Percentiles rank a stretch among this genome's conserved stretches.
These are phyloP conservation scores for Caenorhabditis angaria DNA, from an alignment of 2,888 invertebrate genomes.

Conservation along the genomic window DNA sequence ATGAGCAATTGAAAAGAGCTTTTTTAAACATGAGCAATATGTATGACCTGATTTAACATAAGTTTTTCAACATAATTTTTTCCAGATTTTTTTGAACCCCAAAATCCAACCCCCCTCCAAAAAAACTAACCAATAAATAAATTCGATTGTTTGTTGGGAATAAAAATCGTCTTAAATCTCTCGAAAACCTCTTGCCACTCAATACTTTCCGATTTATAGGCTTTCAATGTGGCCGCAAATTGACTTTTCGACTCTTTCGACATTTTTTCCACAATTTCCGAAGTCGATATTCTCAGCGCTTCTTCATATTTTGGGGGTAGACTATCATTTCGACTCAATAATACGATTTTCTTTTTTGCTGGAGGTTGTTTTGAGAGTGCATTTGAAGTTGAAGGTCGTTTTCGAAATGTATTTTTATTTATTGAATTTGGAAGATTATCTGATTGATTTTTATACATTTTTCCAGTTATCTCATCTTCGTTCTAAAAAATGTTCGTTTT, in stretches of 20 bases:
- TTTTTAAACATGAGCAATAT: no score
- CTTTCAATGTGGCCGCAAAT: constrained; percentile 23
- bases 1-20: no score
- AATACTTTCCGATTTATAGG: constrained; percentile 20
- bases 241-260: constrained; percentile 12
- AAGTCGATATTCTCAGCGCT: constrained; percentile 23
- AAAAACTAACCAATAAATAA: constrained; percentile 13
- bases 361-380: neutral
- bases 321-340: constrained; percentile 3
- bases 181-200: constrained; percentile 28
- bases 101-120: constrained; percentile 4
- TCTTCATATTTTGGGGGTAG: constrained; percentile 9
- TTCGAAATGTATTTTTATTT: neutral
- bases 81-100: neutral
- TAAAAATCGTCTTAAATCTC: constrained; percentile 19
- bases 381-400: neutral
- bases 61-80: constrained; percentile 5
- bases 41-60: neutral
- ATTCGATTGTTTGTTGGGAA: constrained; percentile 6
- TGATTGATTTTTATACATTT: neutral
- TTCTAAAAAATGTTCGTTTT: constrained; percentile 16
- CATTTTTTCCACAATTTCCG: constrained; percentile 18
- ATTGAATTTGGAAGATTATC: neutral
- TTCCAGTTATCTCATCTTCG: constrained; percentile 25
- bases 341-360: constrained; percentile 19